These are phyloP conservation scores for Tetragonisca angustula DNA, from an alignment of 2,888 invertebrate species.

Conservation along the genomic window DNA sequence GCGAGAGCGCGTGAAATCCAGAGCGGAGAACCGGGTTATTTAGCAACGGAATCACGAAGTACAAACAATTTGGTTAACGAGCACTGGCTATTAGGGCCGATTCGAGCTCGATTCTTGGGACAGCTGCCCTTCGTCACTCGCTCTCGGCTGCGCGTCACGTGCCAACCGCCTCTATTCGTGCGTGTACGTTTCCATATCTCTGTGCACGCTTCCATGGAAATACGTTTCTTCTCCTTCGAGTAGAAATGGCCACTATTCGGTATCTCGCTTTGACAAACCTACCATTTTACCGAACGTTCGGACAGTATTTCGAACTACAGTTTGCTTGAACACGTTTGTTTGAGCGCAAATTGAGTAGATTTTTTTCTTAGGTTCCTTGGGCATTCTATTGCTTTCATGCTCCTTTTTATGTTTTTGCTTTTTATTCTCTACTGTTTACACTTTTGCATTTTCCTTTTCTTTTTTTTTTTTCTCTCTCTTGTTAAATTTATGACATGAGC, in stretches of 20 bases:
- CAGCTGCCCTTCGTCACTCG: conserved; percentile 56
- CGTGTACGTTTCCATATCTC: conserved; percentile 70
- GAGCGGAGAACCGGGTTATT: conserved; percentile 25
- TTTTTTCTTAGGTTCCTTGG: too few species aligned
- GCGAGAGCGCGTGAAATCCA: conserved; percentile 29
- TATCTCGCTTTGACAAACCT: conserved; percentile 5
- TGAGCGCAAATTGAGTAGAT: too few species aligned
- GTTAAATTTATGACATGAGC: too few species aligned
- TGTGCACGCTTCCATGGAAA: conserved; percentile 55
- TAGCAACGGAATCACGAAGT: conserved; percentile 65
- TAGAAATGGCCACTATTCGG: conserved; percentile 10
- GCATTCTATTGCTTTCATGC: too few species aligned
- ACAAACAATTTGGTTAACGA: conserved; percentile 73
- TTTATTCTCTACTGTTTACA: too few species aligned
- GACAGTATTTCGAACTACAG: neutral
- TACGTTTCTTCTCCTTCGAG: conserved; percentile 42
- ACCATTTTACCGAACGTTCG: conserved; percentile 9
- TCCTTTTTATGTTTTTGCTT: too few species aligned
- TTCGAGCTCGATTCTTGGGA: conserved; percentile 68
- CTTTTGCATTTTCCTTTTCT: too few species aligned
- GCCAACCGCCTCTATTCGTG: conserved; percentile 73
- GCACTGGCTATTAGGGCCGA: conserved; percentile 66
- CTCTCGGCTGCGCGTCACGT: conserved; percentile 73
- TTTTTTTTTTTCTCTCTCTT: too few species aligned
- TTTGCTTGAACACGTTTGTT: too few species aligned